Evolutionary conservation across 2,113 vertebrate species (phyloP).

Genomic region (Tragelaphus strepsiceros): DNA sequence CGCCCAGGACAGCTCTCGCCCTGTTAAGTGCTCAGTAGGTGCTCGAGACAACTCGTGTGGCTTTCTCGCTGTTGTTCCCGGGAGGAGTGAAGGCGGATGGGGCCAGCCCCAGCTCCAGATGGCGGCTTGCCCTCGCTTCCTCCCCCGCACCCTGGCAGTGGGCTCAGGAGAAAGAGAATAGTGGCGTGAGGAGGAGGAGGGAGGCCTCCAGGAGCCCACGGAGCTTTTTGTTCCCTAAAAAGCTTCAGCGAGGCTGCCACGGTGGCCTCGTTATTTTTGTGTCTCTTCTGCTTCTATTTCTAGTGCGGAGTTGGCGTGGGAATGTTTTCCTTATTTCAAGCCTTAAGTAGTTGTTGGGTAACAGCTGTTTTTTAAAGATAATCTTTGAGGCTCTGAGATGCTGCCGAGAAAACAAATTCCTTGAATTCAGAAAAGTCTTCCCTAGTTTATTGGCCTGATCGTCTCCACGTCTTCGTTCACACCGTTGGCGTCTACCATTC

Average conservation of each 20-base stretch:
- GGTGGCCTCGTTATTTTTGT: constrained; percentile 41
- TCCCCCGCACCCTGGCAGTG: not conserved
- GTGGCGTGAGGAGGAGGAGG: not conserved
- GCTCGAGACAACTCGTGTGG: not conserved
- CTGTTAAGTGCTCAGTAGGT: not conserved
- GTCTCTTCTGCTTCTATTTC: constrained; percentile 62
- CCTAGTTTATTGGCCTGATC: not conserved
- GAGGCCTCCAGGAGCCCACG: not conserved
- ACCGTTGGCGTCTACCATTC: not conserved
- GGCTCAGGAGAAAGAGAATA: not conserved
- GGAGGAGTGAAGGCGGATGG: not conserved
- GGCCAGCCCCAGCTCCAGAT: not conserved
- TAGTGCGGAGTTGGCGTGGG: constrained; percentile 56
- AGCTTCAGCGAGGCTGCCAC: not conserved
- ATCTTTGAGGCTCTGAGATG: constrained; percentile 51
- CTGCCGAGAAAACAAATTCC: constrained; percentile 39
- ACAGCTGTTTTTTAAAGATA: constrained; percentile 71
- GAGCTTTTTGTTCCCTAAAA: constrained; percentile 44
- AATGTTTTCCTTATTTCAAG: constrained; percentile 68
- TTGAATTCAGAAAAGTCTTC: not conserved
- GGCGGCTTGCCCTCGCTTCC: not conserved
- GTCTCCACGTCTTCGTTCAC: not conserved
- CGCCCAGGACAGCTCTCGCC: not conserved
- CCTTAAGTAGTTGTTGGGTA: constrained; percentile 68
- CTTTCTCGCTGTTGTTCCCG: not conserved